Evolutionary conservation across 1,140 invertebrate genomes (phyloP).

Genomic region (Panulirus ornatus): DNA sequence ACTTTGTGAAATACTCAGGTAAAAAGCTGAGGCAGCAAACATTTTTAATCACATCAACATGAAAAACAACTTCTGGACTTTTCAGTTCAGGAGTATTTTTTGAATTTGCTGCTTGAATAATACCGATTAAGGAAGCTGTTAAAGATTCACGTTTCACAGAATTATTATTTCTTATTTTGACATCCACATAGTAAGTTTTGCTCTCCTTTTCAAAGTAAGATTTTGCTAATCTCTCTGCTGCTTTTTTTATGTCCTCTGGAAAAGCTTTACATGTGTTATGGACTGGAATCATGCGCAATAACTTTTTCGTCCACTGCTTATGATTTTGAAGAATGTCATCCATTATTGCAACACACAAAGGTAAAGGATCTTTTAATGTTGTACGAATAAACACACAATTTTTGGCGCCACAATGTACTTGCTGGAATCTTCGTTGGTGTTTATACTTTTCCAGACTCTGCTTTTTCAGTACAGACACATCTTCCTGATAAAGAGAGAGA

Average conservation of each 20-base stretch:
- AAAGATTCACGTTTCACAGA: conserved; percentile 28
- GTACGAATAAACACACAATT: conserved; percentile 56
- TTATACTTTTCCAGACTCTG: conserved; percentile 31
- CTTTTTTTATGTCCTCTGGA: conserved; percentile 46
- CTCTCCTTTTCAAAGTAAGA: conserved; percentile 51
- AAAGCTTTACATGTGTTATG: conserved; percentile 59
- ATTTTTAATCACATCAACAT: conserved; percentile 60
- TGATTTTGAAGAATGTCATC: conserved; percentile 44
- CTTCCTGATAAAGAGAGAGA: conserved; percentile 41
- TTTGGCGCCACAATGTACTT: conserved; percentile 38
- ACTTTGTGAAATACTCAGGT: conserved; percentile 54
- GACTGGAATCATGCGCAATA: conserved; percentile 57
- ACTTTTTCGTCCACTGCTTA: conserved; percentile 37
- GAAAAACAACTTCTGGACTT: conserved; percentile 41
- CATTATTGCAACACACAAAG: conserved; percentile 53
- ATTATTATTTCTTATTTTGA: conserved; percentile 55
- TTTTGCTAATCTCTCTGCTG: conserved; percentile 26
- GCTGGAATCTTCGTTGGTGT: conserved; percentile 41
- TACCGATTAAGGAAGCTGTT: background rate
- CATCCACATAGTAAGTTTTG: conserved; percentile 39
- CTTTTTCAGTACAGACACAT: conserved; percentile 40
- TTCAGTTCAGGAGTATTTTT: conserved; percentile 53
- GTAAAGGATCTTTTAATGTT: conserved; percentile 46
- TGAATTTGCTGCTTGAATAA: conserved; percentile 37
- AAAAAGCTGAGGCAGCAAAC: conserved; percentile 52